These are phyloP conservation scores for Hoplias malabaricus DNA, from an alignment of 2,113 vertebrate species.

Conservation along the genomic window DNA sequence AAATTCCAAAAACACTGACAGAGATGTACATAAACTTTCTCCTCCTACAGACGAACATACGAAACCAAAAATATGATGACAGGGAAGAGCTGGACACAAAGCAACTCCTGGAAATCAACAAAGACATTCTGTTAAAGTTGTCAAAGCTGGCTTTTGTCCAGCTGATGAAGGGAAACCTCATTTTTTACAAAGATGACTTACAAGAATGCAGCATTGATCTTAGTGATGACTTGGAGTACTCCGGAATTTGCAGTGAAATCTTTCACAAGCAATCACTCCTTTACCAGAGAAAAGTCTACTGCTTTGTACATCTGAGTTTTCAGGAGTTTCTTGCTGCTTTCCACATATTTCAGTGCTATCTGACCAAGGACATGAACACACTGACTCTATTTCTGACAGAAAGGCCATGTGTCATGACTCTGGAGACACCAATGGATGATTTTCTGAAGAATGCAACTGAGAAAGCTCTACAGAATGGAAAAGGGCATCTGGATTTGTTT, in stretches of 20 bases:
- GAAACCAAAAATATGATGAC: constrained; percentile 40
- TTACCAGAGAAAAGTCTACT: constrained; percentile 39
- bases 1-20: constrained; percentile 47
- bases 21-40: constrained; percentile 47
- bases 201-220: constrained; percentile 36
- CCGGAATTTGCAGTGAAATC: constrained; percentile 42
- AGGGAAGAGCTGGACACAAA: background rate
- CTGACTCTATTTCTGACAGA: no score
- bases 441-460: constrained; percentile 36
- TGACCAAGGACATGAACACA: constrained; percentile 23
- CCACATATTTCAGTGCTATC: constrained; percentile 39
- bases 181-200: constrained; percentile 50
- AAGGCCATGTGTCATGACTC: no score
- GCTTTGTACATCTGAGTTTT: constrained; percentile 50
- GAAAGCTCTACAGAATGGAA: constrained; percentile 17
- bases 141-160: constrained; percentile 47
- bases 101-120: constrained; percentile 37
- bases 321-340: constrained; percentile 53
- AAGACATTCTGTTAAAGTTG: constrained; percentile 36
- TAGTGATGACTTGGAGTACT: constrained; percentile 23
- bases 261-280: constrained; percentile 32
- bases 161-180: constrained; percentile 42
- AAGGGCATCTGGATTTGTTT: constrained; percentile 50
- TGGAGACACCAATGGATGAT: constrained; percentile 18
- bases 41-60: constrained; percentile 45